A percentile compares a stretch with the other conserved stretches of the same genome.
These are phyloP conservation scores for Anastrepha ludens DNA, from an alignment of 1,140 invertebrate species.

Conservation along the genomic window DNA sequence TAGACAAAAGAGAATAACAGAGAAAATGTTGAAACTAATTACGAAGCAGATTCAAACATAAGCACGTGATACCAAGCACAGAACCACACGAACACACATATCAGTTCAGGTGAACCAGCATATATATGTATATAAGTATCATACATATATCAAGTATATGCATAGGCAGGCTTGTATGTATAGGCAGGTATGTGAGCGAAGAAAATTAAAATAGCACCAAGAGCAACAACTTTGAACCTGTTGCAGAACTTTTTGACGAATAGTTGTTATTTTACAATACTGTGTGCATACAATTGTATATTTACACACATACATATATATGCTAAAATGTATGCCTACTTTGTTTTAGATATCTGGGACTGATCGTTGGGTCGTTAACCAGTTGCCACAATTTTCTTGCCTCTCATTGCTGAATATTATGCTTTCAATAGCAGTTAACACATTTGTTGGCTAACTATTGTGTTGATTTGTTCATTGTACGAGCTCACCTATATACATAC, in stretches of 20 bases:
- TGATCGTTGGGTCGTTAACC: slow-evolving; percentile 10
- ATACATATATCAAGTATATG: background rate
- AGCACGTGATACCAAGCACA: background rate
- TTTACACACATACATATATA: background rate
- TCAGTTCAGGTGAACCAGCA: background rate
- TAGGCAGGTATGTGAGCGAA: background rate
- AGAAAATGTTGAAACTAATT: slow-evolving; percentile 4
- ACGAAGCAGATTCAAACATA: background rate
- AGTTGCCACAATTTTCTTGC: slow-evolving; percentile 39
- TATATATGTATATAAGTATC: background rate
- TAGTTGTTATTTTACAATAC: background rate
- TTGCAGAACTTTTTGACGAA: background rate
- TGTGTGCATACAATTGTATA: background rate
- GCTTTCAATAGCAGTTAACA: slow-evolving; percentile 11
- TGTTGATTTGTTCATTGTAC: background rate
- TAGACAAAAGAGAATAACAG: background rate
- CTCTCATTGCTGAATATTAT: background rate
- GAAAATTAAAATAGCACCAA: background rate
- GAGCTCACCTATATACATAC: background rate
- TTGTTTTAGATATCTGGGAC: background rate
- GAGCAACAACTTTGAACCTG: background rate
- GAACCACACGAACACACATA: background rate
- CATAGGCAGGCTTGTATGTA: background rate
- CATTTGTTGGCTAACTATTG: background rate
- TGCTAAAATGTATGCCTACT: background rate